These are phyloP conservation scores for Trematocara caparti DNA, from an alignment of 2,797 vertebrate genomes.

Conservation along the genomic window DNA sequence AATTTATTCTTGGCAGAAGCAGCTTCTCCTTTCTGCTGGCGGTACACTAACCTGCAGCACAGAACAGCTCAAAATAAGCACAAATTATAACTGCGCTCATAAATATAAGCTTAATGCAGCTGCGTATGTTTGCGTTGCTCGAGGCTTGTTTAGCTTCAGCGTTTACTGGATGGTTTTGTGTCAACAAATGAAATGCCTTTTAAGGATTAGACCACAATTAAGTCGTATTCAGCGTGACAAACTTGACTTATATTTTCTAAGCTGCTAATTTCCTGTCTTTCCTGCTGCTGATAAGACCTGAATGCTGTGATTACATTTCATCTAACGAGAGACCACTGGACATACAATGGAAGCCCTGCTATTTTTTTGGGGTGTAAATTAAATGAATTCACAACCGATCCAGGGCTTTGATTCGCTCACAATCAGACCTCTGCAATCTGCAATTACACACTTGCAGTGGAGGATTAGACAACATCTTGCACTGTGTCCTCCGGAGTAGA, in stretches of 20 bases:
- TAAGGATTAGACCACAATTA: slow-evolving; percentile 39
- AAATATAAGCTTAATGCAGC: slow-evolving; percentile 15
- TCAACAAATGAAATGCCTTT: slow-evolving; percentile 39
- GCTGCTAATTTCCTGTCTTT: slow-evolving; percentile 51
- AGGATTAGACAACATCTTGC: slow-evolving; percentile 4
- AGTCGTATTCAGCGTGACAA: slow-evolving; percentile 28
- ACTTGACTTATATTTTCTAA: slow-evolving; percentile 47
- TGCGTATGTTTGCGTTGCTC: slow-evolving; percentile 1
- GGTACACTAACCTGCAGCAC: background rate
- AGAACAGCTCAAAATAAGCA: slow-evolving; percentile 9
- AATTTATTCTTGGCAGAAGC: slow-evolving; percentile 11
- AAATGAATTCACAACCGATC: slow-evolving; percentile 45
- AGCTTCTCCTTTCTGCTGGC: background rate
- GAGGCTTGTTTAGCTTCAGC: slow-evolving; percentile 3
- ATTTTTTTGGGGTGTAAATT: slow-evolving; percentile 7
- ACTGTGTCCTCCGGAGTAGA: background rate
- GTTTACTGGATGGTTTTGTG: slow-evolving; percentile 22
- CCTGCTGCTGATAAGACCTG: slow-evolving; percentile 20
- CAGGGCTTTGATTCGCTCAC: slow-evolving; percentile 34
- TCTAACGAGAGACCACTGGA: slow-evolving; percentile 28
- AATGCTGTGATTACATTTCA: slow-evolving; percentile 45
- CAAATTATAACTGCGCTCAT: background rate
- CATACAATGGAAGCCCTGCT: slow-evolving; percentile 21
- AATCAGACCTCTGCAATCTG: slow-evolving; percentile 38
- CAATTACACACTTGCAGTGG: slow-evolving; percentile 9